A percentile compares a stretch with the other conserved stretches of the same genome.
phyloP scores from a whole-genome alignment of 2,888 invertebrate species.

The Eremobia ochroleuca region DNA sequence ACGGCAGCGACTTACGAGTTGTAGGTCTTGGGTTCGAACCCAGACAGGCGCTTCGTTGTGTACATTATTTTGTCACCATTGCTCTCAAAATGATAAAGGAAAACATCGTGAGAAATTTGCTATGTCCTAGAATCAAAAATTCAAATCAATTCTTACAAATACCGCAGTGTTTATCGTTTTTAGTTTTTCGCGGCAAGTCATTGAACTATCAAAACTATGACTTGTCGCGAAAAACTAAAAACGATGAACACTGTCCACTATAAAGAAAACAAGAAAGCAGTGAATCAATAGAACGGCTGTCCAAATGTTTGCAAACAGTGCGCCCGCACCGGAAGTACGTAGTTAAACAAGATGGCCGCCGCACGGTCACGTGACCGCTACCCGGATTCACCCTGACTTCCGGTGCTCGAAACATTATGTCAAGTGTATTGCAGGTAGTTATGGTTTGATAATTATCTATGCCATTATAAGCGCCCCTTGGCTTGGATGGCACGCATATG shows the following conservation, averaged over 20 bases:
- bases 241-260: no score
- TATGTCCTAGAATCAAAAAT: neutral
- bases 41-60: neutral
- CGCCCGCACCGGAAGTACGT: conserved; percentile 85
- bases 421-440: conserved; percentile 88
- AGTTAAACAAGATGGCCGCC: conserved; percentile 89
- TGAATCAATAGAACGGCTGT: conserved; percentile 75
- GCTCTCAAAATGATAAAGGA: no score
- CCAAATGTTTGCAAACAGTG: conserved; percentile 76
- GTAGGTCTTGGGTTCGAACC: no score
- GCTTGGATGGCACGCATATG: conserved; percentile 83
- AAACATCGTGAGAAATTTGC: no score
- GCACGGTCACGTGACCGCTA: conserved; percentile 85
- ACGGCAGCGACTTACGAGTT: neutral
- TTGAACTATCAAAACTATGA: neutral
- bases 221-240: no score
- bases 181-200: neutral
- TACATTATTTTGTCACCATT: no score
- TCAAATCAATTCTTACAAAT: no score
- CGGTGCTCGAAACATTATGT: conserved; percentile 85
- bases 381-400: conserved; percentile 89
- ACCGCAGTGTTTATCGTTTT: conserved; percentile 63
- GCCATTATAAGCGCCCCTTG: conserved; percentile 77
- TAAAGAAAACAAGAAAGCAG: conserved; percentile 35
- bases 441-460: conserved; percentile 81